Evolutionary conservation across 2,113 vertebrate species (phyloP), one percentile per base, ranked within the genome.

Genomic region (Pituophis catenifer): DNA sequence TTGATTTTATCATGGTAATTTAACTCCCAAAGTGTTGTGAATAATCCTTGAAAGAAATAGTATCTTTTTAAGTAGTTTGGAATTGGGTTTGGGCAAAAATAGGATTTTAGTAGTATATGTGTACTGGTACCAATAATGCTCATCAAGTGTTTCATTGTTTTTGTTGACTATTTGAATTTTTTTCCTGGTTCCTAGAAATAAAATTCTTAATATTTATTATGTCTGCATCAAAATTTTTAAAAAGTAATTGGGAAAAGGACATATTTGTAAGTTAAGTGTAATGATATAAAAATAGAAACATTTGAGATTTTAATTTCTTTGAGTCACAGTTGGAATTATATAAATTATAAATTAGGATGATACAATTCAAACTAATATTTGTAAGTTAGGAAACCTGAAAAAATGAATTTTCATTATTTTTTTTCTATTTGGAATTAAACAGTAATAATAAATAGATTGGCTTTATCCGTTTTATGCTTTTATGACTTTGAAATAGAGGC

Each of bases 231-330:
- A 95, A 93, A 96, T 94, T 96, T 96, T 95, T 89, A 75, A 75
- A 75, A 75, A 70, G 26, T 7, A 75, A n/a, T 8, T 75, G 90
- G 96, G 95, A 97, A 96, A 96, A 96, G 21, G 9, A n/a, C 11
- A 23, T 52, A 33, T 24, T n/a, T 50, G 8, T 54, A 26, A 9
- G n/a, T 9, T 57, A 52, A 55, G 90, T 90, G 93, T 97, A 81
- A 95, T 95, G 94, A 86, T 65, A 95, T 97, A 95, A 95, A 97
- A 96, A 96, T 96, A 96, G 94, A 97, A 95, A 95, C 97, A 97
- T 96, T 97, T 96, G 95, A 97, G 96, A 96, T 97, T 98, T 97
- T 97, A 96, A 97, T 97, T 98, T 97, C 95, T 97, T 98, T 98
- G 96, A 93, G 94, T 87, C 90, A 92, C 91, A 96, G 93, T 98